phyloP scores from a whole-genome alignment of 2,113 vertebrate species.

The Gambusia affinis region DNA sequence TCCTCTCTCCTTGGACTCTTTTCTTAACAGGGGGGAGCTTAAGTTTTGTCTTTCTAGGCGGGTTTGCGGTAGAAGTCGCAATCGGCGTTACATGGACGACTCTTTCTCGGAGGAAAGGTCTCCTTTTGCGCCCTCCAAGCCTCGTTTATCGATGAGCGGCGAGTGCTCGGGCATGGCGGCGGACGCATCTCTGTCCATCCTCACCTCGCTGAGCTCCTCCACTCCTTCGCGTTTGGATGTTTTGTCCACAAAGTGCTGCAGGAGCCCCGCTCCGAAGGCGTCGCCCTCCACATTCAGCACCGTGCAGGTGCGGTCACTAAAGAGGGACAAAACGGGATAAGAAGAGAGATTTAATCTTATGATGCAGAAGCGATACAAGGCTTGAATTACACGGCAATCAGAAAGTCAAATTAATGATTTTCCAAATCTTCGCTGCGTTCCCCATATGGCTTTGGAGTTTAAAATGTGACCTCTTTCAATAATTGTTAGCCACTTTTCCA shows the following conservation, averaged over 20 bases:
- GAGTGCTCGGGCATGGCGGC: constrained; percentile 62
- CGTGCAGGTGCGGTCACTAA: constrained; percentile 90
- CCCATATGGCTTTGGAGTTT: too few species aligned
- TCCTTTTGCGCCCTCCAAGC: not conserved
- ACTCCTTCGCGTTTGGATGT: not conserved
- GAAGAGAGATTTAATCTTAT: not conserved
- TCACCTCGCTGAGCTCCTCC: constrained; percentile 71
- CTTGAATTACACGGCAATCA: too few species aligned
- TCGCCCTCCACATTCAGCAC: constrained; percentile 91
- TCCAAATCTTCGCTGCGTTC: too few species aligned
- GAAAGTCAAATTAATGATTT: too few species aligned
- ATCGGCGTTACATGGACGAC: constrained; percentile 77
- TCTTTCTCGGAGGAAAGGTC: constrained; percentile 69
- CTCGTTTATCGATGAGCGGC: constrained; percentile 77
- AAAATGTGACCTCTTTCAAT: too few species aligned
- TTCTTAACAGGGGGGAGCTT: not conserved
- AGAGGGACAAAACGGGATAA: not conserved
- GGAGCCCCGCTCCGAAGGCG: constrained; percentile 86
- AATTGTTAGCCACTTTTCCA: too few species aligned
- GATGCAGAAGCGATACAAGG: not conserved
- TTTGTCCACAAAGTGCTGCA: constrained; percentile 84
- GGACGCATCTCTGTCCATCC: constrained; percentile 28
- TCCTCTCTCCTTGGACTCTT: constrained; percentile 1
- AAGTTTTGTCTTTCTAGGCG: not conserved
- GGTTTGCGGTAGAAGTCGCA: not conserved